These are phyloP conservation scores for Pogonomyrmex californicus DNA, from an alignment of 1,140 invertebrate species.

Conservation along the genomic window DNA sequence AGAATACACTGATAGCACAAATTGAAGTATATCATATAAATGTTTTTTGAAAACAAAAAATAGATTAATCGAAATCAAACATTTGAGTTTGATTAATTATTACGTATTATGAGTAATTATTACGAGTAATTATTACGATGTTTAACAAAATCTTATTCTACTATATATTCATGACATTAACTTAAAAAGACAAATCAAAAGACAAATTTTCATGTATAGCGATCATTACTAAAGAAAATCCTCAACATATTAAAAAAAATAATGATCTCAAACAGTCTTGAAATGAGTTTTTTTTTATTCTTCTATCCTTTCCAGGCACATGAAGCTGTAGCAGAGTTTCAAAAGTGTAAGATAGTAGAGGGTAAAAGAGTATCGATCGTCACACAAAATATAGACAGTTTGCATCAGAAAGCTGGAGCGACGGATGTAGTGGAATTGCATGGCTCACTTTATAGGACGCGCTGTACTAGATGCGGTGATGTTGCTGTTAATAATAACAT, in stretches of 20 bases:
- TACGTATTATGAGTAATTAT: no score
- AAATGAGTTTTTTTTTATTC: neutral
- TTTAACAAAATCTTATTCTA: no score
- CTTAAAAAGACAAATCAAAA: no score
- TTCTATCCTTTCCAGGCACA: constrained; percentile 90
- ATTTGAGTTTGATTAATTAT: no score
- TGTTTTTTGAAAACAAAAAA: no score
- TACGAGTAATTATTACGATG: no score
- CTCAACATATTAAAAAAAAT: neutral
- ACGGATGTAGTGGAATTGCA: constrained; percentile 95
- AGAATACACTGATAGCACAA: no score
- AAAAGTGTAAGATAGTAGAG: constrained; percentile 88
- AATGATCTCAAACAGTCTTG: neutral
- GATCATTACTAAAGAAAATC: no score
- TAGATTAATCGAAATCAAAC: no score
- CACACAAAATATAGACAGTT: constrained; percentile 97
- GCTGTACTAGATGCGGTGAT: constrained; percentile 92
- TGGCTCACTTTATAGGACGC: constrained; percentile 94
- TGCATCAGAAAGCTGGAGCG: constrained; percentile 94
- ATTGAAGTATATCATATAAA: no score
- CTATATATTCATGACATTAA: no score
- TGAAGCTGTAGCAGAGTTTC: constrained; percentile 92
- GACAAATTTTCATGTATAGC: no score
- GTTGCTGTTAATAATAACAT: constrained; percentile 91
- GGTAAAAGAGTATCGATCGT: constrained; percentile 91